phyloP scores from a whole-genome alignment of 2,888 invertebrate genomes.

The Dynastes grantii region DNA sequence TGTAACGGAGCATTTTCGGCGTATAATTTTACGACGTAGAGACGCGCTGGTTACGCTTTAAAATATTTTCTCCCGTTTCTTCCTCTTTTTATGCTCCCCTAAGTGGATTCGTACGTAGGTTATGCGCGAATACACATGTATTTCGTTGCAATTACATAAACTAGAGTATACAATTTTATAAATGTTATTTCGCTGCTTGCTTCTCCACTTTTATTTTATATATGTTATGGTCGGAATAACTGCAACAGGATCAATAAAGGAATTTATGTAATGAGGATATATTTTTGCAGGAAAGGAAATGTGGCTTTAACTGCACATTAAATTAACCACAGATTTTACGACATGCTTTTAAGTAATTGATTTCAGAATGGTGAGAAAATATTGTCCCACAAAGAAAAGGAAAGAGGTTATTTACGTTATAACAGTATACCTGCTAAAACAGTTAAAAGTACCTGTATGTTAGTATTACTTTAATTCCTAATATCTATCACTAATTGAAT shows the following conservation, averaged over 20 bases:
- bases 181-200: conserved; percentile 3
- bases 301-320: neutral
- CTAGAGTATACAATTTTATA: conserved; percentile 39
- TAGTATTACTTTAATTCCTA: too few relatives aligned
- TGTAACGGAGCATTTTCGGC: conserved; percentile 45
- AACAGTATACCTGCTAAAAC: too few relatives aligned
- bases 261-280: neutral
- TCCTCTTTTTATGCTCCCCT: conserved; percentile 25
- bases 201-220: neutral
- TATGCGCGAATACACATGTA: conserved; percentile 34
- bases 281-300: neutral
- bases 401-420: too few relatives aligned
- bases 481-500: too few relatives aligned
- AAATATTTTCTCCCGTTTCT: conserved; percentile 39
- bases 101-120: conserved; percentile 33
- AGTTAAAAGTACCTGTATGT: too few relatives aligned
- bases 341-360: neutral
- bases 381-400: too few relatives aligned
- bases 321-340: neutral
- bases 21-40: conserved; percentile 46
- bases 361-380: too few relatives aligned
- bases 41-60: conserved; percentile 39
- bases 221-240: neutral
- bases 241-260: neutral
- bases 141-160: conserved; percentile 32